Evolutionary conservation across 2,113 vertebrate species (phyloP).

Genomic region (Megaceryle maxima): DNA sequence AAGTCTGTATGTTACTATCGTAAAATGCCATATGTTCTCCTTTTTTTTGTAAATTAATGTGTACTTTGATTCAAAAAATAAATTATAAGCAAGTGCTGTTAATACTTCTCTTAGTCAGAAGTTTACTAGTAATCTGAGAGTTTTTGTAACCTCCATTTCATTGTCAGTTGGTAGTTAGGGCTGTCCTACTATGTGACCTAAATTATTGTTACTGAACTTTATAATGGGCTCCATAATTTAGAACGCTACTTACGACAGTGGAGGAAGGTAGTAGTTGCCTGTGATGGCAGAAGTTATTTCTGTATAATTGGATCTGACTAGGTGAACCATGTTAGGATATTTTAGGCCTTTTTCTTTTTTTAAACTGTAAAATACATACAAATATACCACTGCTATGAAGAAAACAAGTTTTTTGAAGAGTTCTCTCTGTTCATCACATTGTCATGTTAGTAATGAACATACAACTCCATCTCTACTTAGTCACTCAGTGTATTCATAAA

Average conservation of each 20-base stretch:
- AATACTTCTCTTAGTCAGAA: neutral
- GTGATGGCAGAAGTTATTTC: neutral
- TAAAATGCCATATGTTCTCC: neutral
- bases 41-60: neutral
- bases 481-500: neutral
- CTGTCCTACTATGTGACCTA: neutral
- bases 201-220: slow-evolving; percentile 5
- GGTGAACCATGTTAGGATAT: neutral
- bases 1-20: neutral
- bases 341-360: neutral
- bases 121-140: neutral
- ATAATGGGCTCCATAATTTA: neutral
- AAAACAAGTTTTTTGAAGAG: neutral
- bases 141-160: neutral
- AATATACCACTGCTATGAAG: neutral
- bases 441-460: neutral
- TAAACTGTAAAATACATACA: neutral
- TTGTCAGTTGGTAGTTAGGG: neutral
- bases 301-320: neutral
- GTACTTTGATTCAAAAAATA: neutral
- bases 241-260: neutral
- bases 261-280: neutral
- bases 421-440: neutral
- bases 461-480: neutral
- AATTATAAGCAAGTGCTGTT: neutral